A percentile compares a stretch with the other conserved stretches of the same genome.
These are phyloP conservation scores for Perdita meconis DNA, from an alignment of 2,888 invertebrate species.

Conservation along the genomic window DNA sequence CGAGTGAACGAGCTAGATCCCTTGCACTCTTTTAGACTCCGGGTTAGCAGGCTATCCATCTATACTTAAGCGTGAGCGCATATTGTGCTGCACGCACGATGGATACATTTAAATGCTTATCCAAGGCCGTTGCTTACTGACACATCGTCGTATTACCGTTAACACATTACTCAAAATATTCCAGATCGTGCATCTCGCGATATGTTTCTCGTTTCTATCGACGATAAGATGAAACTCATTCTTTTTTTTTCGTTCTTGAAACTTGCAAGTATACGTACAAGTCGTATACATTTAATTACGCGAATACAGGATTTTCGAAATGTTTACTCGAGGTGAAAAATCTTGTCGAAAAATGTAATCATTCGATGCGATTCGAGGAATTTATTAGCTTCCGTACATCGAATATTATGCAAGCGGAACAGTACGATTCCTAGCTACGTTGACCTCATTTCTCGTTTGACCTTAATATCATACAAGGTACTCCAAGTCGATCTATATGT, in stretches of 20 bases:
- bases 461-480: slow-evolving; percentile 71
- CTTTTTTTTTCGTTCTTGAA: background rate
- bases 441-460: slow-evolving; percentile 71
- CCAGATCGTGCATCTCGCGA: slow-evolving; percentile 31
- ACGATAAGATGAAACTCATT: slow-evolving; percentile 44
- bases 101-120: slow-evolving; percentile 71
- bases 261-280: background rate
- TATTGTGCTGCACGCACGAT: slow-evolving; percentile 65
- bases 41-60: slow-evolving; percentile 68
- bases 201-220: slow-evolving; percentile 41
- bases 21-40: slow-evolving; percentile 71
- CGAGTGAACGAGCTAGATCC: slow-evolving; percentile 64
- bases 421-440: slow-evolving; percentile 62
- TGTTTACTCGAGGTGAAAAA: background rate
- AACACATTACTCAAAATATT: slow-evolving; percentile 52
- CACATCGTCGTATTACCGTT: slow-evolving; percentile 41
- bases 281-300: too few species aligned
- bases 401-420: slow-evolving; percentile 63
- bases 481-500: slow-evolving; percentile 58
- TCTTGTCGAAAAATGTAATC: background rate
- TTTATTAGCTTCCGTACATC: slow-evolving; percentile 45
- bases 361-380: slow-evolving; percentile 14
- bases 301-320: background rate
- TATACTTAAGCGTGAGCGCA: slow-evolving; percentile 71
- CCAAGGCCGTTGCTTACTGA: slow-evolving; percentile 69